A percentile compares a stretch with the other conserved stretches of the same genome.
phyloP scores from a whole-genome alignment of 2,113 vertebrate genomes.

The rat (Rattus norvegicus) region DNA sequence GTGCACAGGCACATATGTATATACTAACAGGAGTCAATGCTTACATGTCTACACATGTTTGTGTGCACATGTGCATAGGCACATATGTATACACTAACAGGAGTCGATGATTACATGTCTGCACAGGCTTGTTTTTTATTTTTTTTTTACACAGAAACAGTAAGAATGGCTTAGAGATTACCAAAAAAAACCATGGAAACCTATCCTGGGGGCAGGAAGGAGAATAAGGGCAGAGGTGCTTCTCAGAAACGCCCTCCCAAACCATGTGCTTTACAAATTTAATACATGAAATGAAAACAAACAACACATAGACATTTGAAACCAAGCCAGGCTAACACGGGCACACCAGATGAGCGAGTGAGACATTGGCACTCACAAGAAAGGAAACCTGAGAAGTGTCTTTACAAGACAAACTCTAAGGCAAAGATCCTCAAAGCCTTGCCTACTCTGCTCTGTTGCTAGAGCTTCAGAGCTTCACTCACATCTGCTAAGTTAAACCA shows the following conservation, averaged over 20 bases:
- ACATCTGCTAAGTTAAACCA: neutral
- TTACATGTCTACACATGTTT: too few species aligned
- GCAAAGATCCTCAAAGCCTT: neutral
- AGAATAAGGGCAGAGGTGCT: neutral
- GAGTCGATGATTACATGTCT: neutral
- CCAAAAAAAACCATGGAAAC: neutral
- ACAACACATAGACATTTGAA: neutral
- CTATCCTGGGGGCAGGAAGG: neutral
- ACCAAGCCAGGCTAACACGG: neutral
- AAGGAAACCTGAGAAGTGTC: neutral
- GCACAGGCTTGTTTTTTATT: neutral
- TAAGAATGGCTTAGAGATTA: neutral
- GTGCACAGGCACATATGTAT: neutral
- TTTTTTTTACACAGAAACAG: neutral
- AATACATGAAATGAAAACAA: neutral
- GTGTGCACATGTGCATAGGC: too few species aligned
- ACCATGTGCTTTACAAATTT: neutral
- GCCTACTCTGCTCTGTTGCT: neutral
- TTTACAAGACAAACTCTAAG: neutral
- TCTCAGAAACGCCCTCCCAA: neutral
- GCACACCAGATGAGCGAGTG: neutral
- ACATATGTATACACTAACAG: neutral
- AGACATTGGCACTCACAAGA: neutral
- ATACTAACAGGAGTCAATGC: neutral
- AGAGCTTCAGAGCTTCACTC: neutral